These are phyloP conservation scores for Thalpophila matura DNA, from an alignment of 2,888 invertebrate genomes.

Conservation along the genomic window DNA sequence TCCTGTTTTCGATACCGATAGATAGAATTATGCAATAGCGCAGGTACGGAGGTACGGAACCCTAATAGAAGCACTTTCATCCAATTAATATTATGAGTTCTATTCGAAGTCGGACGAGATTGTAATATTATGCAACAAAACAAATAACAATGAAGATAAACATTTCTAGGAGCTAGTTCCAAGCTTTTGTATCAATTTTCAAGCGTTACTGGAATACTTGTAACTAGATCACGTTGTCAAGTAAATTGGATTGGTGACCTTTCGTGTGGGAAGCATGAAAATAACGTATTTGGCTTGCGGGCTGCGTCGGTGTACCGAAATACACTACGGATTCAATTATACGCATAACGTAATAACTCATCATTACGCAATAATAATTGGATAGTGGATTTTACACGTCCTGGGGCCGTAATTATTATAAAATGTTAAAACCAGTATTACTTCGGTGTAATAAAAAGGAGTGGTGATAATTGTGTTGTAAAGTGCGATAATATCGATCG, in stretches of 20 bases:
- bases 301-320: slow-evolving; percentile 1
- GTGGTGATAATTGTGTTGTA: no score
- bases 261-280: slow-evolving; percentile 18
- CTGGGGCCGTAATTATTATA: neutral
- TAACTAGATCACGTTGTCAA: slow-evolving; percentile 28
- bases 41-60: no score
- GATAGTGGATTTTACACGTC: neutral
- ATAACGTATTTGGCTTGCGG: slow-evolving; percentile 31
- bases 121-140: no score
- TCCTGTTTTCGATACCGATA: no score
- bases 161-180: neutral
- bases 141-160: no score
- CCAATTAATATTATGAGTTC: no score
- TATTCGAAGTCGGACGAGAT: no score
- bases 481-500: no score
- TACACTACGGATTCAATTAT: slow-evolving; percentile 24
- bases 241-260: slow-evolving; percentile 40
- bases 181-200: slow-evolving; percentile 5
- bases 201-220: slow-evolving; percentile 19
- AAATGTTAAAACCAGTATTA: no score
- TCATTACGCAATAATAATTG: slow-evolving; percentile 19
- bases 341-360: slow-evolving; percentile 2
- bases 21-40: no score
- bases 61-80: no score
- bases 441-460: neutral